Conservation (phyloP, 2,113 vertebrate species). For the Mastomys coucha region DNA sequence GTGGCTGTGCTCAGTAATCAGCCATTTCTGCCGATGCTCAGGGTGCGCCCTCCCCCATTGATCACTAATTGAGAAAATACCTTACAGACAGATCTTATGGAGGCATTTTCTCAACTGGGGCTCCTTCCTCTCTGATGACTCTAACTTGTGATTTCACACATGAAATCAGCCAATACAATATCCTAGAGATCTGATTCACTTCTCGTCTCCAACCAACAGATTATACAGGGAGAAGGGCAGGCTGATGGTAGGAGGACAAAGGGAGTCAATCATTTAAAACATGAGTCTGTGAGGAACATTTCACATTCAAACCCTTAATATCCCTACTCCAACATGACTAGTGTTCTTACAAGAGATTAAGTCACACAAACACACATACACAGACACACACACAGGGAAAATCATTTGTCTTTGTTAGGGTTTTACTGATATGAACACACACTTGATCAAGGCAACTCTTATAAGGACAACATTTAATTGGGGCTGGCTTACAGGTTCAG, state of each 20-base stretch:
- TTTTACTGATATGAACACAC: no score
- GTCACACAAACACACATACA: neutral
- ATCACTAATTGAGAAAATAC: no score
- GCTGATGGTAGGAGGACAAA: neutral
- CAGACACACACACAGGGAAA: neutral
- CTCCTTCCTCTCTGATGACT: neutral
- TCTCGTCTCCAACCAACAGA: neutral
- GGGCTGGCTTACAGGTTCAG: no score
- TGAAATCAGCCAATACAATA: neutral
- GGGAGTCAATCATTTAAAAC: neutral
- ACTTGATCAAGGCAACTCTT: no score
- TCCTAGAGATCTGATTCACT: neutral
- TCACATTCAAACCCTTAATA: neutral
- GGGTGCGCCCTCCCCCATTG: no score
- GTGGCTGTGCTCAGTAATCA: neutral
- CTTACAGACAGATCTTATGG: neutral
- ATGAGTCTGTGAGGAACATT: neutral
- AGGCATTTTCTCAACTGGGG: neutral
- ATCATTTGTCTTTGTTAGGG: no score
- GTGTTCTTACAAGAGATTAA: neutral
- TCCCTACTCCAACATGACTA: neutral
- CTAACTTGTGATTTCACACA: neutral
- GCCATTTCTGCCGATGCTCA: neutral
- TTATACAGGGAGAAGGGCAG: neutral
- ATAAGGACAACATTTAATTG: no score